phyloP scores from a whole-genome alignment of 2,888 invertebrate species.

The Drosophila neotestacea region DNA sequence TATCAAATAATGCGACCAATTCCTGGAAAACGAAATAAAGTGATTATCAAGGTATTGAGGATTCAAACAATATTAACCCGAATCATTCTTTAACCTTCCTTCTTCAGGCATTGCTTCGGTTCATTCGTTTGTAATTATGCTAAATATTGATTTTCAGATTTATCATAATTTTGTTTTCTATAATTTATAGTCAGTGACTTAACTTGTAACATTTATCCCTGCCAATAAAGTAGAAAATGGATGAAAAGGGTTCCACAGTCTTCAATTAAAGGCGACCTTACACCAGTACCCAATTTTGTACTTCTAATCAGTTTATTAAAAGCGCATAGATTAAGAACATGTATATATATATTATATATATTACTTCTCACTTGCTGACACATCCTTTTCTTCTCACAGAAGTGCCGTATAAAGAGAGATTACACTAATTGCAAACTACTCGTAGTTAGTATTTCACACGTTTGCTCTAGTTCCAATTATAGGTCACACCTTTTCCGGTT shows the following conservation, averaged over 20 bases:
- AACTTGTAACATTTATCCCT: neutral
- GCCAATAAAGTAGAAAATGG: neutral
- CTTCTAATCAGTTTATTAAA: too few species aligned
- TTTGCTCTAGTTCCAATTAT: constrained; percentile 67
- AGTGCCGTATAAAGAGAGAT: constrained; percentile 12
- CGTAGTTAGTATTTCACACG: constrained; percentile 68
- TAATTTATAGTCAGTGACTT: constrained; percentile 3
- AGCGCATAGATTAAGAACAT: neutral
- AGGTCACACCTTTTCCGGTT: constrained; percentile 67
- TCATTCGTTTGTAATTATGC: constrained; percentile 66
- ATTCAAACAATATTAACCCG: constrained; percentile 14
- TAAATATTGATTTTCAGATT: constrained; percentile 44
- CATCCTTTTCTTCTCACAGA: constrained; percentile 28
- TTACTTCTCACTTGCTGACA: neutral
- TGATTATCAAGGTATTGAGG: constrained; percentile 53
- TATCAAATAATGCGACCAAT: constrained; percentile 72
- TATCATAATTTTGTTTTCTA: constrained; percentile 42
- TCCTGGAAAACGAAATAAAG: constrained; percentile 73
- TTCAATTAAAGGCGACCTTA: neutral
- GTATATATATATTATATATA: too few species aligned
- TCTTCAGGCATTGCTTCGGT: constrained; percentile 17
- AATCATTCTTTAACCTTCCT: constrained; percentile 19
- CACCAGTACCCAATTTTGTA: too few species aligned
- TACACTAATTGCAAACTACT: constrained; percentile 46
- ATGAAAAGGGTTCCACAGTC: neutral